These are phyloP conservation scores for Drosophila nr. fundita DNA, from an alignment of 2,888 invertebrate genomes.

Conservation along the genomic window DNA sequence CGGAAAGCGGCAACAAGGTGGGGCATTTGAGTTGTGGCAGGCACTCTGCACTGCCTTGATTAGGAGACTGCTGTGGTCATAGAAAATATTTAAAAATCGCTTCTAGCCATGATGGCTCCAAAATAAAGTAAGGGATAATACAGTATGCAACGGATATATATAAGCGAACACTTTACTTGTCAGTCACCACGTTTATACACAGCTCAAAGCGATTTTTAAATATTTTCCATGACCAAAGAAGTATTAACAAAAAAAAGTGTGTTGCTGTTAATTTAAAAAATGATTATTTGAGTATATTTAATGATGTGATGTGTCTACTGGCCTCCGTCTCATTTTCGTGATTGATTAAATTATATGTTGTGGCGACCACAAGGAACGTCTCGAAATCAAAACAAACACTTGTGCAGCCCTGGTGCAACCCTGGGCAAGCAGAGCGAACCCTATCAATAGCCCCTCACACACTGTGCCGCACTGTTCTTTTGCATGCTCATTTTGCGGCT, in stretches of 20 bases:
- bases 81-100: conserved; percentile 1
- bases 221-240: not conserved
- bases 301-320: not conserved
- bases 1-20: conserved; percentile 51
- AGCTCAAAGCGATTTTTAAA: not conserved
- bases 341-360: conserved; percentile 34
- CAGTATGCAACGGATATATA: not conserved
- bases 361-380: conserved; percentile 51
- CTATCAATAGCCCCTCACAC: not conserved
- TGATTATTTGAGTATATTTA: too few species aligned
- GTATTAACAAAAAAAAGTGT: not conserved
- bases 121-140: not conserved
- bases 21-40: conserved; percentile 2
- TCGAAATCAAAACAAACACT: conserved; percentile 74
- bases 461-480: not conserved
- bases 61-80: not conserved
- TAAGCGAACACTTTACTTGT: not conserved
- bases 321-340: not conserved
- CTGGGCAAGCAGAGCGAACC: conserved; percentile 16
- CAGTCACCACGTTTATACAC: not conserved
- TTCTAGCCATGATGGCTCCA: not conserved
- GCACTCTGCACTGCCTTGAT: not conserved
- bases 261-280: not conserved
- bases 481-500: conserved; percentile 64
- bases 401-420: conserved; percentile 27